Evolutionary conservation across 92 coral and sea anemone species (phyloP), one percentile per base, ranked within the genome.

Genomic region (Montipora capitata): DNA sequence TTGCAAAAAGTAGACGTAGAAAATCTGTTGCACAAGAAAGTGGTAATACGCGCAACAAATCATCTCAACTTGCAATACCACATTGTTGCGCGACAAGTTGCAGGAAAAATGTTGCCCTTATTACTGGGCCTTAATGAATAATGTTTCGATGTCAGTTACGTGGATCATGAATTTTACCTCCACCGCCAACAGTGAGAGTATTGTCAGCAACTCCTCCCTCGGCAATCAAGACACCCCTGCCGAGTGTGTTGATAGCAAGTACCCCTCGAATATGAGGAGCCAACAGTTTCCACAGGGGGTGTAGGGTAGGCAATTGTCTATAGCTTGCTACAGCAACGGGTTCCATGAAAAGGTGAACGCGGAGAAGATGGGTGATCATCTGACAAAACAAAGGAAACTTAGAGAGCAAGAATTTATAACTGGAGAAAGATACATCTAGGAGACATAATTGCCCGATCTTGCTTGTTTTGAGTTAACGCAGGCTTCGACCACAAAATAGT

Each of bases 281-380:
- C 54, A 87, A 38, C 42, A 87, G 81, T 43, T 87, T 87, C 80
- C 74, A 87, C 79, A 87, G 27, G 51, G 91, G 91, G 64, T 87
- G 91, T 44, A 71, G 58, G 44, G 80, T 65, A 11, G 91, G 89
- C 40, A 87, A 59, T 45, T 87, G 91, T 38, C 91, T 74, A 56
- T 73, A 80, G 72, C 72, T 58, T 18, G 91, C 88, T 18, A 87
- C 91, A 9, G 88, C 88, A 35, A 81, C 18, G 74, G 91, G 89
- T 62, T 87, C 91, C 88, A 87, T 80, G 64, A 87, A 58, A 20
- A 87, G 81, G 49, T 87, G 91, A 59, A 68, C 51, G 2, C 91
- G 89, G 15, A 81, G 62, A 62, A 87, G 89, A 80, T 87, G 91
- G 27, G 89, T 87, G 56, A 87, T n/a, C 91, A 80, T 80, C 88